These are phyloP conservation scores for Drosophila sturtevanti DNA, from an alignment of 1,140 invertebrate genomes.

Conservation along the genomic window DNA sequence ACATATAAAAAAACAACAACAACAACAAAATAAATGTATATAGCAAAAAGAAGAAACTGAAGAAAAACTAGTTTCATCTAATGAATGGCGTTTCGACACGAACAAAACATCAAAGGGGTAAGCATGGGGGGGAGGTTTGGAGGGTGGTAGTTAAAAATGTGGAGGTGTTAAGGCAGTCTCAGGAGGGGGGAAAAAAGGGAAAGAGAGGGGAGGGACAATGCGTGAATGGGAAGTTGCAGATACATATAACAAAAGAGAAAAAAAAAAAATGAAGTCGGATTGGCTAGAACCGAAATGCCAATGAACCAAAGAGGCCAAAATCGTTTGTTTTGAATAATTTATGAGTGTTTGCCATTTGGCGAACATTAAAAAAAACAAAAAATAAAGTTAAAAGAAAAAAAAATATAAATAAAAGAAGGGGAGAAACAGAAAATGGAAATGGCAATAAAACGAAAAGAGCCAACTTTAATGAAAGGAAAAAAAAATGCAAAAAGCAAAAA, in stretches of 20 bases:
- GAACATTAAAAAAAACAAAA: conserved; percentile 42
- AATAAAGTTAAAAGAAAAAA: background rate
- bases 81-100: conserved; percentile 58
- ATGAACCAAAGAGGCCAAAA: conserved; percentile 78
- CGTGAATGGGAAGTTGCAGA: conserved; percentile 74
- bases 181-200: too few species aligned
- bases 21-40: conserved; percentile 18
- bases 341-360: conserved; percentile 67
- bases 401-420: background rate
- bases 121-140: background rate
- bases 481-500: too few species aligned
- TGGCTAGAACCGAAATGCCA: conserved; percentile 70
- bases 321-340: conserved; percentile 69
- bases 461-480: background rate
- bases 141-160: background rate
- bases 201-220: conserved; percentile 14
- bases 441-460: conserved; percentile 31
- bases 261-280: conserved; percentile 30
- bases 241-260: conserved; percentile 22
- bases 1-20: conserved; percentile 25
- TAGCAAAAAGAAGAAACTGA: conserved; percentile 36
- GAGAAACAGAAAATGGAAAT: background rate
- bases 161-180: background rate
- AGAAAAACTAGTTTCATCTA: conserved; percentile 74
- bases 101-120: background rate